phyloP scores from a whole-genome alignment of 2,888 invertebrate species.

The Hoplodrina blanda region DNA sequence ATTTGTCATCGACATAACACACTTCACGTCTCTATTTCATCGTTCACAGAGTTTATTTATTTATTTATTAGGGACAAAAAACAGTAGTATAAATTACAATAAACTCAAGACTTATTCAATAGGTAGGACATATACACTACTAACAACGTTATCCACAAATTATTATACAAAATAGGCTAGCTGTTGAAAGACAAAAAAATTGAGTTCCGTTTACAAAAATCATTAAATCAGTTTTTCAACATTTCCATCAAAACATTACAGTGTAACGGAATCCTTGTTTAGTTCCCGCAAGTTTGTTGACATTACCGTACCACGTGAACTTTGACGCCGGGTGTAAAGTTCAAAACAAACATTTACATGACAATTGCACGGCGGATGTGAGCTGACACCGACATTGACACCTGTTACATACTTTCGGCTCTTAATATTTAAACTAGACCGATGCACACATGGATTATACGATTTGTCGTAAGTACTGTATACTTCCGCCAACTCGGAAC shows the following conservation, averaged over 20 bases:
- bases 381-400: constrained; percentile 32
- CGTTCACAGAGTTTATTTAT: background rate
- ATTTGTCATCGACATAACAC: constrained; percentile 10
- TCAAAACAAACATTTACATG: constrained; percentile 77
- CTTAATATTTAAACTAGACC: constrained; percentile 23
- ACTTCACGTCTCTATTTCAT: constrained; percentile 6
- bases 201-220: background rate
- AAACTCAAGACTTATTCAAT: too few relatives aligned
- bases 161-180: too few relatives aligned
- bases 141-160: too few relatives aligned
- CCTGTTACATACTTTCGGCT: constrained; percentile 14
- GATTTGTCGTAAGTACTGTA: constrained; percentile 58
- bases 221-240: constrained; percentile 6
- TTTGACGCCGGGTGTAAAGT: constrained; percentile 72
- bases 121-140: too few relatives aligned
- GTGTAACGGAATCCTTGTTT: constrained; percentile 29
- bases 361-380: constrained; percentile 57
- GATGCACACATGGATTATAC: constrained; percentile 42
- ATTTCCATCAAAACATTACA: constrained; percentile 22
- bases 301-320: constrained; percentile 71
- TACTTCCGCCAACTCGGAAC: constrained; percentile 76
- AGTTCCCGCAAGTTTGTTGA: constrained; percentile 73
- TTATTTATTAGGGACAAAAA: too few relatives aligned
- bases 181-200: too few relatives aligned
- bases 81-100: too few relatives aligned